A percentile compares a stretch with the other conserved stretches of the same genome.
phyloP scores from a whole-genome alignment of 2,888 invertebrate genomes.

The Lepeophtheirus nordmannii region DNA sequence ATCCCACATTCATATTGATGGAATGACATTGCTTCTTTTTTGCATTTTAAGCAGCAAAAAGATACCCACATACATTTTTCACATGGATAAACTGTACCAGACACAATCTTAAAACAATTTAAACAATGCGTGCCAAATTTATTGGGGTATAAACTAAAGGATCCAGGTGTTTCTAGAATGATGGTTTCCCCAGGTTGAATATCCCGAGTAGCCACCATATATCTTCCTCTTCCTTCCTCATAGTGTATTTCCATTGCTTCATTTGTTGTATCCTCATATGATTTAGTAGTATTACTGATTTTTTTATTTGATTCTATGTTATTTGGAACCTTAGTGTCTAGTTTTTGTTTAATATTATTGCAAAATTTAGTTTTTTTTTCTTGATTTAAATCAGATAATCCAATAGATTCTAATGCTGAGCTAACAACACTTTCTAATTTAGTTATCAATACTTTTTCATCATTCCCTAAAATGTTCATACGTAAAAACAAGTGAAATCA shows the following conservation, averaged over 20 bases:
- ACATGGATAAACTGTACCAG: neutral
- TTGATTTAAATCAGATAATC: neutral
- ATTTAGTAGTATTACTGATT: too few species aligned
- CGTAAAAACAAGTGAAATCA: too few species aligned
- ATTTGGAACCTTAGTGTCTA: too few species aligned
- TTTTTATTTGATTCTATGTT: too few species aligned
- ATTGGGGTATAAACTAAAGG: neutral
- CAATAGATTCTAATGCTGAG: neutral
- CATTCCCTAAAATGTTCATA: too few species aligned
- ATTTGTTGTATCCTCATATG: neutral
- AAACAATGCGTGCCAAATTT: constrained; percentile 15
- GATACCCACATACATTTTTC: constrained; percentile 16
- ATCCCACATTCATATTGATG: constrained; percentile 21
- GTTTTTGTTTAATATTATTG: too few species aligned
- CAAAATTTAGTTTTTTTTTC: neutral
- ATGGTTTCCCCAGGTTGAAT: constrained; percentile 8
- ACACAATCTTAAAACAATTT: constrained; percentile 11
- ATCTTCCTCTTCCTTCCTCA: constrained; percentile 13
- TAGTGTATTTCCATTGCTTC: constrained; percentile 5
- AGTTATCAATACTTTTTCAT: neutral
- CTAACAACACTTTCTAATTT: neutral
- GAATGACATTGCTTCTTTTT: neutral
- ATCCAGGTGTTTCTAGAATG: constrained; percentile 1
- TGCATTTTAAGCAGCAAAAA: constrained; percentile 9
- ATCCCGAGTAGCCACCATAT: neutral